These are phyloP conservation scores for Stenodera caucasica DNA, from an alignment of 2,888 invertebrate genomes.

Conservation along the genomic window DNA sequence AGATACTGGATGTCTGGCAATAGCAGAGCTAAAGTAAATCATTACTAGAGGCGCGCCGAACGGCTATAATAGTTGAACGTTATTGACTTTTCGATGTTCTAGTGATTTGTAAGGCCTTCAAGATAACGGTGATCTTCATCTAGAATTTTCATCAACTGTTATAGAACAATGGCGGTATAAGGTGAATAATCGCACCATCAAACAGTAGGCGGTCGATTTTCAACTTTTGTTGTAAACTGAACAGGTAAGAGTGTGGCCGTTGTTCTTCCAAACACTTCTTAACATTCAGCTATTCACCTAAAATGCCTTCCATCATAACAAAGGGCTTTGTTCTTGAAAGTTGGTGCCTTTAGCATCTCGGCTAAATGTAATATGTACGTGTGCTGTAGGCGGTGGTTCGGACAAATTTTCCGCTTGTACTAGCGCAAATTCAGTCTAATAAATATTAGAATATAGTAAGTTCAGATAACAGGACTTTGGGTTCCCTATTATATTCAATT, in stretches of 20 bases:
- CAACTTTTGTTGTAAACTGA: slow-evolving; percentile 25
- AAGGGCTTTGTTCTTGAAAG: slow-evolving; percentile 23
- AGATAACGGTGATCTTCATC: slow-evolving; percentile 42
- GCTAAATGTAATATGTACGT: neutral
- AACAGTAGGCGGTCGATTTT: slow-evolving; percentile 35
- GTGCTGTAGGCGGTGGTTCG: neutral
- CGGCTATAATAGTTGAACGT: slow-evolving; percentile 51
- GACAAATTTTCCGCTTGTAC: neutral
- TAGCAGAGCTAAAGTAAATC: slow-evolving; percentile 50
- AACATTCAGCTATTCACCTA: slow-evolving; percentile 27
- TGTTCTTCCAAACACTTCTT: slow-evolving; percentile 4
- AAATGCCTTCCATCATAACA: slow-evolving; percentile 21
- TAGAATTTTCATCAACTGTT: slow-evolving; percentile 46
- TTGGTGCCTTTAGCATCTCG: neutral
- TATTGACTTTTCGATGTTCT: slow-evolving; percentile 48
- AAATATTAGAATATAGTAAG: slow-evolving; percentile 31
- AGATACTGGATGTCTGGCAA: slow-evolving; percentile 48
- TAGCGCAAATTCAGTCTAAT: slow-evolving; percentile 20
- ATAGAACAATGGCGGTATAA: slow-evolving; percentile 41
- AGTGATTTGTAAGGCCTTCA: slow-evolving; percentile 46
- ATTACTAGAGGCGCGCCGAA: slow-evolving; percentile 40
- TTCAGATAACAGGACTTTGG: slow-evolving; percentile 30
- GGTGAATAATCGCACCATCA: slow-evolving; percentile 47
- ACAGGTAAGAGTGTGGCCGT: slow-evolving; percentile 27
- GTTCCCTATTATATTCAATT: slow-evolving; percentile 46